phyloP scores from a whole-genome alignment of 2,888 invertebrate genomes.

The Glaucopsyche alexis region DNA sequence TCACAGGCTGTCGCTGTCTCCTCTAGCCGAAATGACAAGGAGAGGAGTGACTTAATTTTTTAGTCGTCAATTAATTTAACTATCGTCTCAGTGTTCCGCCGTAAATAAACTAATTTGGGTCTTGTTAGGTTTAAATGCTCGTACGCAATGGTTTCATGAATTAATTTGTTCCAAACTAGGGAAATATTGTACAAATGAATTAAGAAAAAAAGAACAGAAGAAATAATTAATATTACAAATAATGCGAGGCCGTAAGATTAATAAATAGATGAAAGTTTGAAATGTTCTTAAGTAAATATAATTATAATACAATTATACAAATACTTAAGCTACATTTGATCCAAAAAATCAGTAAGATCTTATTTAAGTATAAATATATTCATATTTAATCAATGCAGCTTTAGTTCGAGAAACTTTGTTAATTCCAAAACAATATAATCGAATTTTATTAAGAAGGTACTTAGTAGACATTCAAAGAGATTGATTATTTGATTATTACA shows the following conservation, averaged over 20 bases:
- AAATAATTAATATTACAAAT: background rate
- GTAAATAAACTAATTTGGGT: background rate
- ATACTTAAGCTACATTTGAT: background rate
- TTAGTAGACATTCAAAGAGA: no score
- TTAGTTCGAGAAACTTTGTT: background rate
- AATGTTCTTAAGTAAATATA: background rate
- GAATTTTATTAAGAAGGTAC: no score
- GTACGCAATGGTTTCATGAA: no score
- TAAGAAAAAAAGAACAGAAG: background rate
- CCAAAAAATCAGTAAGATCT: background rate
- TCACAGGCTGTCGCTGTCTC: no score
- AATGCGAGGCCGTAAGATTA: background rate
- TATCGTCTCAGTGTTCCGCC: no score
- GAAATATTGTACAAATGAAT: background rate
- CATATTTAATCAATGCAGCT: background rate
- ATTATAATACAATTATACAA: background rate
- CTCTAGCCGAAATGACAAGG: no score
- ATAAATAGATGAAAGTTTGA: background rate
- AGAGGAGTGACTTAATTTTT: no score
- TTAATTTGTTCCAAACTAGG: no score
- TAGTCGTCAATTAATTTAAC: no score
- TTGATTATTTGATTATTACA: no score
- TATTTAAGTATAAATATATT: no score
- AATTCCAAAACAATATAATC: no score
- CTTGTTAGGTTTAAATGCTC: background rate